phyloP scores from a whole-genome alignment of 2,888 invertebrate species.

The Ischnura elegans region DNA sequence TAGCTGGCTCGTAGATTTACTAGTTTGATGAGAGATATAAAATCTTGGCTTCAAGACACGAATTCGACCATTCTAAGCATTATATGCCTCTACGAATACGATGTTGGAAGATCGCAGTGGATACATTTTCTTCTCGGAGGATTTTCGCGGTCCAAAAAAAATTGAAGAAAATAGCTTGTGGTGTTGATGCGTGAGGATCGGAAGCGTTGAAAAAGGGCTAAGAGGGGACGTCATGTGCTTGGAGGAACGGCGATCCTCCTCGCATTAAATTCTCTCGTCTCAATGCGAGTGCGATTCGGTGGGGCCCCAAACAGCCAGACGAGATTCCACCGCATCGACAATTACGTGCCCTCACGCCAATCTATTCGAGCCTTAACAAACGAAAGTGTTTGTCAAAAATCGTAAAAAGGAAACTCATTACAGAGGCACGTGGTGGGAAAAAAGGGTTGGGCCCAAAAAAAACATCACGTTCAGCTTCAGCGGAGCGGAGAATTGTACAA shows the following conservation, averaged over 20 bases:
- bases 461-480: slow-evolving; percentile 5
- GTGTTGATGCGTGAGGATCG: not conserved
- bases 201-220: not conserved
- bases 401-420: slow-evolving; percentile 13
- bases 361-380: not conserved
- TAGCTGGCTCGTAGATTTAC: no score
- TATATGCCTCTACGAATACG: no score
- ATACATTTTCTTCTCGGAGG: not conserved
- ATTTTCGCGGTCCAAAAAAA: not conserved
- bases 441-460: not conserved
- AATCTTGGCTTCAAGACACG: no score
- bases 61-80: no score
- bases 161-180: no score
- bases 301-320: not conserved
- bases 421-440: slow-evolving; percentile 7
- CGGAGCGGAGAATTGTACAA: slow-evolving; percentile 44
- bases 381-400: slow-evolving; percentile 31
- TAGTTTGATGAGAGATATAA: no score
- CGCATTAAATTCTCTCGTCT: not conserved
- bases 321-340: not conserved
- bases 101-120: no score
- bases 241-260: not conserved
- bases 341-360: not conserved
- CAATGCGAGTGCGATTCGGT: not conserved
- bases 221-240: not conserved